phyloP scores from a whole-genome alignment of 2,797 vertebrate genomes.

The Synanceia verrucosa region DNA sequence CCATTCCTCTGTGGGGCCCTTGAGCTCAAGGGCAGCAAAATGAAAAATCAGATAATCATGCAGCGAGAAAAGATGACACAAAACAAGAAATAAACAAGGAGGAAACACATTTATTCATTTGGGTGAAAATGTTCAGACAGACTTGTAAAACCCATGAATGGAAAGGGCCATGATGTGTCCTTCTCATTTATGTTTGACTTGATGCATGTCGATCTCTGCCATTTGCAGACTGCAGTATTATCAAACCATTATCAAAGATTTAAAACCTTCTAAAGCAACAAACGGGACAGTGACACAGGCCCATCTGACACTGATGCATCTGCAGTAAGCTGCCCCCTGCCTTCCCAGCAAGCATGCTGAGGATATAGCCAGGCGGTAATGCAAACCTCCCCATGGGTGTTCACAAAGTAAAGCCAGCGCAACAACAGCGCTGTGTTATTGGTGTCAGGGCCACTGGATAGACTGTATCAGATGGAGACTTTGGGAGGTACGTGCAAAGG shows the following conservation, averaged over 20 bases:
- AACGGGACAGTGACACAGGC: conserved; percentile 20
- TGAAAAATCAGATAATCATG: not conserved
- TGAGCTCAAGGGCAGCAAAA: not conserved
- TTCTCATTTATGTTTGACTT: not conserved
- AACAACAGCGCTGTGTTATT: conserved; percentile 43
- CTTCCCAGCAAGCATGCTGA: conserved; percentile 29
- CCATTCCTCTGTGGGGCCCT: too few species aligned
- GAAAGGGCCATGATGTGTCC: not conserved
- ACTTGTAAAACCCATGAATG: not conserved
- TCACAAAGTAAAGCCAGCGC: conserved; percentile 38
- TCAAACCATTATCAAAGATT: too few species aligned
- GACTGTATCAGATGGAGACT: conserved; percentile 45
- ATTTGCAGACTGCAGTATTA: not conserved
- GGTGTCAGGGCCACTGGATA: conserved; percentile 40
- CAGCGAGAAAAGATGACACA: not conserved
- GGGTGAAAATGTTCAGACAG: not conserved
- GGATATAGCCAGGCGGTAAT: conserved; percentile 46
- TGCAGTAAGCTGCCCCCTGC: conserved; percentile 31
- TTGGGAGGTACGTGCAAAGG: conserved; percentile 11
- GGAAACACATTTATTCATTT: not conserved
- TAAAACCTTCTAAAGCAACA: conserved; percentile 18
- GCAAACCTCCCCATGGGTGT: conserved; percentile 54
- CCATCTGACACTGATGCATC: conserved; percentile 28
- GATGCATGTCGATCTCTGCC: not conserved
- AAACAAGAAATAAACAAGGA: not conserved